Conservation (phyloP, 2,797 vertebrate genomes). For the Sciurus vulgaris region DNA sequence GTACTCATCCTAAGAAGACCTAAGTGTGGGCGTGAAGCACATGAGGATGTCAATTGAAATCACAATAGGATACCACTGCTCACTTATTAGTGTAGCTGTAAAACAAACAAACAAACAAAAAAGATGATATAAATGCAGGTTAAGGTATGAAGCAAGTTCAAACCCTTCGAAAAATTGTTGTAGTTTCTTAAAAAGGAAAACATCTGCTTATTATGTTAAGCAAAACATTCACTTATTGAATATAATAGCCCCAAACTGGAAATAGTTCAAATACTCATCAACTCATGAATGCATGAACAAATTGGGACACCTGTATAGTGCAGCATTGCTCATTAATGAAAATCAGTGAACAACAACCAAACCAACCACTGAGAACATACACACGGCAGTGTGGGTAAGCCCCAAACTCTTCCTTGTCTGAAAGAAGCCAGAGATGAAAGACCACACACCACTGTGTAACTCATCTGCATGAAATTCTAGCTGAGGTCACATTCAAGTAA, state of each 20-base stretch:
- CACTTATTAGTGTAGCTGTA: not conserved
- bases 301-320: not conserved
- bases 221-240: not conserved
- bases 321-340: not conserved
- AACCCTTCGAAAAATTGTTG: not conserved
- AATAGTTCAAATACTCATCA: not conserved
- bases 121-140: not conserved
- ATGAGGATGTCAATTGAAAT: not conserved
- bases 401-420: not conserved
- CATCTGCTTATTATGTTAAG: not conserved
- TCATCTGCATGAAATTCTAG: not conserved
- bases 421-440: not conserved
- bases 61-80: not conserved
- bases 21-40: not conserved
- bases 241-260: not conserved
- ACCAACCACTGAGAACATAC: not conserved
- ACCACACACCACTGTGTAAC: no score
- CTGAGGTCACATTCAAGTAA: not conserved
- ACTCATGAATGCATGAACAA: not conserved
- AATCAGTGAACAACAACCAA: not conserved
- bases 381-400: not conserved
- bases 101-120: not conserved
- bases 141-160: not conserved
- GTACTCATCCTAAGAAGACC: not conserved
- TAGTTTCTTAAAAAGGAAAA: not conserved